Conservation (phyloP, 1,140 invertebrate species). For the Eriocheir sinensis region DNA sequence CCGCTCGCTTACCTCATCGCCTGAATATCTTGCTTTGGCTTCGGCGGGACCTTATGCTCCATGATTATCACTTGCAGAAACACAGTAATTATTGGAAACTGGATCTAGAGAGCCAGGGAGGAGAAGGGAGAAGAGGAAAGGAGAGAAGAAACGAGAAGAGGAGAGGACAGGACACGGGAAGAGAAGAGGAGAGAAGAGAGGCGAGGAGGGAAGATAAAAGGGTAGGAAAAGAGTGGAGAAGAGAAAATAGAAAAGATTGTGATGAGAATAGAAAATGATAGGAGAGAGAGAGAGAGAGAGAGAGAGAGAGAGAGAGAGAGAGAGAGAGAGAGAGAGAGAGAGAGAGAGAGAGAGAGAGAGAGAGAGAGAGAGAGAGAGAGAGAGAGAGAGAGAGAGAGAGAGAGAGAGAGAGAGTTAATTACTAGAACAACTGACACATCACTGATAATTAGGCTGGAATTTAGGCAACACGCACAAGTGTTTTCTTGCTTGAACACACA, state of each 20-base stretch:
- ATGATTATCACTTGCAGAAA: no score
- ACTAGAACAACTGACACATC: no score
- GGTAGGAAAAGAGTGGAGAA: neutral
- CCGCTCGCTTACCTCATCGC: no score
- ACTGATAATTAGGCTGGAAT: no score
- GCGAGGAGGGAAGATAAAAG: neutral
- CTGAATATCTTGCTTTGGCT: no score
- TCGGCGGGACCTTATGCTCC: no score
- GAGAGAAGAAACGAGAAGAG: neutral
- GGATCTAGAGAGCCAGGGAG: no score
- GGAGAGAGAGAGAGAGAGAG: neutral
- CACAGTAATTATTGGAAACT: no score
- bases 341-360: conserved; percentile 22
- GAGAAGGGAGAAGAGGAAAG: neutral
- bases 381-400: conserved; percentile 22
- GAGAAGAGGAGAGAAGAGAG: neutral
- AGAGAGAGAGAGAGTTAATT: no score
- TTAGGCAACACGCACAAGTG: no score
- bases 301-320: neutral
- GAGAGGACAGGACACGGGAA: neutral
- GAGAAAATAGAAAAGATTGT: conserved; percentile 13
- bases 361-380: conserved; percentile 22
- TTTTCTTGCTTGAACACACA: no score
- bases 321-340: conserved; percentile 22
- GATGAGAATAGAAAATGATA: neutral